Evolutionary conservation across 1,140 invertebrate genomes (phyloP).

Genomic region (Argopecten irradians): DNA sequence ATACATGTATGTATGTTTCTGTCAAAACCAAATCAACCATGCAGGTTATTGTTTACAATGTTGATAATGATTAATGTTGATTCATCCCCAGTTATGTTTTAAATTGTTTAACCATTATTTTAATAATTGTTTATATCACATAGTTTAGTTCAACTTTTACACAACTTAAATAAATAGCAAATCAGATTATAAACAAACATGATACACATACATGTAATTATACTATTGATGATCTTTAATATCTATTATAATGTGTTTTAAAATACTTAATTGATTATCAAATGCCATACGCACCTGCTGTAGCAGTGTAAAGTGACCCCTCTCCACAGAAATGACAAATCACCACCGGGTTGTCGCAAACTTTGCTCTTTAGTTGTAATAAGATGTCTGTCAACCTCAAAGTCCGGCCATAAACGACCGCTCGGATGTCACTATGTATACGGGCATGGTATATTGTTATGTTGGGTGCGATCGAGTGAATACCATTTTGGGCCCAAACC

Average conservation of each 20-base stretch:
- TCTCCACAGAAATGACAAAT: background rate
- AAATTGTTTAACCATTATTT: too few relatives aligned
- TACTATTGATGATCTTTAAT: too few relatives aligned
- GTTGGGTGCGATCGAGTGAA: constrained; percentile 13
- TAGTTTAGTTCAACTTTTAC: too few relatives aligned
- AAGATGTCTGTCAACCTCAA: background rate
- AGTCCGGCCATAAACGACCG: background rate
- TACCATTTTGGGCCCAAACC: constrained; percentile 14
- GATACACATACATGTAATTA: too few relatives aligned
- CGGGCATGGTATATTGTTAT: background rate
- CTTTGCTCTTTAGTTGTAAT: background rate
- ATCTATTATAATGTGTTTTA: too few relatives aligned
- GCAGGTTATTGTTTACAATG: background rate
- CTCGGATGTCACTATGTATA: constrained; percentile 21
- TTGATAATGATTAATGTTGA: background rate
- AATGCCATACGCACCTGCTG: background rate
- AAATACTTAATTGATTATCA: too few relatives aligned
- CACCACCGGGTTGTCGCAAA: background rate
- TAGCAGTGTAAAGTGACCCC: background rate
- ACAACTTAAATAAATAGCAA: too few relatives aligned
- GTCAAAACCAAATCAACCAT: background rate
- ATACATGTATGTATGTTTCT: too few relatives aligned
- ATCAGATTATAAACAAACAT: too few relatives aligned
- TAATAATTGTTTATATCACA: too few relatives aligned
- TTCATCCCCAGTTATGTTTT: too few relatives aligned